Evolutionary conservation across 1,140 invertebrate species (phyloP).

Genomic region (Drosophila takahashii): DNA sequence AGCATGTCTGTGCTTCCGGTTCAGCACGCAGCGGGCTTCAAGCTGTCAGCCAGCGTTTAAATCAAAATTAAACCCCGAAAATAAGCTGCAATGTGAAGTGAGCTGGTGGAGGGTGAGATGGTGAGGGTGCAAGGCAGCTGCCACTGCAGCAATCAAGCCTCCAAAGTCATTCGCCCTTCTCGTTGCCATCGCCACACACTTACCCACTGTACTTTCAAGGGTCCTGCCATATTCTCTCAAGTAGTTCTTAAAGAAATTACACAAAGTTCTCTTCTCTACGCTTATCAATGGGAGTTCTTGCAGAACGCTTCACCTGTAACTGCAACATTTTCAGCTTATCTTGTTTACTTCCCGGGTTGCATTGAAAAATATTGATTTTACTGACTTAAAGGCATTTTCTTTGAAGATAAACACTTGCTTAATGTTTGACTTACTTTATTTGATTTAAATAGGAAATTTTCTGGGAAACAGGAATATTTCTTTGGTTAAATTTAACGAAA

Average conservation of each 20-base stretch:
- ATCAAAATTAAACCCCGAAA: constrained; percentile 80
- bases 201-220: constrained; percentile 7
- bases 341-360: no score
- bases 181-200: constrained; percentile 35
- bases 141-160: constrained; percentile 58
- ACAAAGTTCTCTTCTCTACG: background rate
- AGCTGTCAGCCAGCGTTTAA: constrained; percentile 77
- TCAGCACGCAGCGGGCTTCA: constrained; percentile 64
- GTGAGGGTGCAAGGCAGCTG: constrained; percentile 27
- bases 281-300: constrained; percentile 12
- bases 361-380: background rate
- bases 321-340: background rate
- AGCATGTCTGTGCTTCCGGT: constrained; percentile 62
- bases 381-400: no score
- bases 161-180: constrained; percentile 63
- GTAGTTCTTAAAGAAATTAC: constrained; percentile 19
- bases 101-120: background rate
- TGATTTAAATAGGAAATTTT: no score
- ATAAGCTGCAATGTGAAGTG: constrained; percentile 56
- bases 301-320: constrained; percentile 10
- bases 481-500: no score
- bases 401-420: no score
- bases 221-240: constrained; percentile 18
- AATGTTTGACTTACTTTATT: no score
- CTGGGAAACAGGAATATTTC: no score